Conservation (phyloP, 2,888 invertebrate species). For the Cheilosia scutellata region DNA sequence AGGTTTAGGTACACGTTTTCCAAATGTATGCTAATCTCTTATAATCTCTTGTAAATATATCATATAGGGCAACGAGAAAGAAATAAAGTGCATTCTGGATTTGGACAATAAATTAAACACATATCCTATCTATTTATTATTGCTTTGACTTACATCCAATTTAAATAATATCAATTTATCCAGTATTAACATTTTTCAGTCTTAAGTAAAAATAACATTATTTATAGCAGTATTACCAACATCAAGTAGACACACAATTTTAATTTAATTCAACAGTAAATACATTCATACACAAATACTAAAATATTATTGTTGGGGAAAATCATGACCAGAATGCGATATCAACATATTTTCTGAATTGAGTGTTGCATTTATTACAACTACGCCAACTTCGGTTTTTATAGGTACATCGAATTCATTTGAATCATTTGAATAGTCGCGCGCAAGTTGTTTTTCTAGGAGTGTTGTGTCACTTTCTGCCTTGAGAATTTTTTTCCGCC, state of each 20-base stretch:
- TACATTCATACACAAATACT: not conserved
- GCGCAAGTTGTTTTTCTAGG: constrained; percentile 86
- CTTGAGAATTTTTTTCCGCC: constrained; percentile 82
- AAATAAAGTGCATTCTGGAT: too few relatives aligned
- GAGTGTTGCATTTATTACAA: constrained; percentile 5
- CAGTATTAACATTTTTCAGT: constrained; percentile 57
- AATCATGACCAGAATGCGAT: not conserved
- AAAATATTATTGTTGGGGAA: constrained; percentile 4
- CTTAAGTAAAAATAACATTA: constrained; percentile 60
- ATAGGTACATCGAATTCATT: constrained; percentile 13
- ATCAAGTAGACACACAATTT: constrained; percentile 34
- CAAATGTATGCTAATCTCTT: too few relatives aligned
- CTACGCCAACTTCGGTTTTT: not conserved
- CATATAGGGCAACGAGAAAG: too few relatives aligned
- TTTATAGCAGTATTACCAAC: constrained; percentile 36
- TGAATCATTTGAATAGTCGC: constrained; percentile 18
- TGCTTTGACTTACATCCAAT: constrained; percentile 47
- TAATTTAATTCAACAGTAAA: constrained; percentile 32
- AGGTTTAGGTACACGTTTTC: too few relatives aligned
- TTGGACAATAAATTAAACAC: not conserved
- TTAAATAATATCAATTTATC: constrained; percentile 25
- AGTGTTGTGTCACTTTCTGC: constrained; percentile 82
- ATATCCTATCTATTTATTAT: constrained; percentile 43
- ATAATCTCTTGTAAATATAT: too few relatives aligned
- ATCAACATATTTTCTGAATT: not conserved